Evolutionary conservation across 2,113 vertebrate species (phyloP).

Genomic region (Sylvietta virens): DNA sequence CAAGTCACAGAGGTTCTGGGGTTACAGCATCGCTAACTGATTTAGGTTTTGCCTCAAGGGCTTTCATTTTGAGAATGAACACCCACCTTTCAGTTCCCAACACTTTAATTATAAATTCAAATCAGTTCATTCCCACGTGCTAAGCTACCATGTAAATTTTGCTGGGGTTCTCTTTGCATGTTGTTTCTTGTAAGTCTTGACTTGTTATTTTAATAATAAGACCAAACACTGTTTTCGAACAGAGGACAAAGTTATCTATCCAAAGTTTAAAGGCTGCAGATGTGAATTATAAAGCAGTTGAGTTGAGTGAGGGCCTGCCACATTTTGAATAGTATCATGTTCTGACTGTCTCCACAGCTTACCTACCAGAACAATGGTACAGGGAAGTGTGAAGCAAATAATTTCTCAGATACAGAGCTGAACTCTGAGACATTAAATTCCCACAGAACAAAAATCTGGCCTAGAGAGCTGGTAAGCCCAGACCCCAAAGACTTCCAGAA

Average conservation of each 20-base stretch:
- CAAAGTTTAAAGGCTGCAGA: neutral
- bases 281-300: neutral
- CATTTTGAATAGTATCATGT: neutral
- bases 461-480: neutral
- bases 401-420: neutral
- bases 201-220: neutral
- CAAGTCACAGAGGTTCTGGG: neutral
- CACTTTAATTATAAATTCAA: neutral
- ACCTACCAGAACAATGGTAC: neutral
- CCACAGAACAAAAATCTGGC: neutral
- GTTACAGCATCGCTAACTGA: neutral
- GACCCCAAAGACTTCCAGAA: neutral
- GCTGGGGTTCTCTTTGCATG: neutral
- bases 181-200: neutral
- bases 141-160: neutral
- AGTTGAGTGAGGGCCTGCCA: neutral
- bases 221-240: neutral
- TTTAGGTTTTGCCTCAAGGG: neutral
- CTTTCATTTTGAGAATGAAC: neutral
- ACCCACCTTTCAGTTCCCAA: neutral
- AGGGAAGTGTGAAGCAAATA: neutral
- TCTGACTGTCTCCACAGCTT: neutral
- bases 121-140: neutral
- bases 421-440: neutral
- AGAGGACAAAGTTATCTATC: neutral